Evolutionary conservation across 1,140 invertebrate genomes (phyloP).

Genomic region (Nylanderia fulva): DNA sequence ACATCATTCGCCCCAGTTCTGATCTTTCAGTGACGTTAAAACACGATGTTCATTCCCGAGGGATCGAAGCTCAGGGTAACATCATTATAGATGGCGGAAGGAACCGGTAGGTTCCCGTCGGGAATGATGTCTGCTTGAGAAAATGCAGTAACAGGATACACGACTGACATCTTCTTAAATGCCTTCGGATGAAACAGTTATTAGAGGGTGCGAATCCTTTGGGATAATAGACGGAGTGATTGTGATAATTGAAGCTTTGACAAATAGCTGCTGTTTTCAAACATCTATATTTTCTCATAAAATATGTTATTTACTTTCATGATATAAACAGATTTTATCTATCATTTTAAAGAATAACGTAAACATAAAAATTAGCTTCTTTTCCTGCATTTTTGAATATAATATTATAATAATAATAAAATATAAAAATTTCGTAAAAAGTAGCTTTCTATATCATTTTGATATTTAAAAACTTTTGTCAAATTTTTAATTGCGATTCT

Average conservation of each 20-base stretch:
- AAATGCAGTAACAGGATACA: constrained; percentile 44
- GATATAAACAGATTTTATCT: background rate
- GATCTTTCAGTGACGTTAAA: constrained; percentile 72
- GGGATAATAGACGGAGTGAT: background rate
- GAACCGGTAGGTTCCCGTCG: background rate
- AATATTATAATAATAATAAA: too few relatives aligned
- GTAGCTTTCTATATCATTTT: background rate
- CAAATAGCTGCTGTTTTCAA: background rate
- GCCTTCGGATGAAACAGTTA: constrained; percentile 28
- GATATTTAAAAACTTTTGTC: background rate
- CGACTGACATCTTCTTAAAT: constrained; percentile 64
- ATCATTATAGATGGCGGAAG: constrained; percentile 52
- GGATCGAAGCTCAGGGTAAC: constrained; percentile 47
- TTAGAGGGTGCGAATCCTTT: background rate
- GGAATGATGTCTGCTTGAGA: constrained; percentile 45
- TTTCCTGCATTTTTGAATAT: background rate
- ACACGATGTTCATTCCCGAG: constrained; percentile 62
- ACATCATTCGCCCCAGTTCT: constrained; percentile 71
- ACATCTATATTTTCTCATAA: background rate
- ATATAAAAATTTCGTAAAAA: background rate
- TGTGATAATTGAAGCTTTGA: constrained; percentile 21
- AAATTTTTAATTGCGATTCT: constrained; percentile 1
- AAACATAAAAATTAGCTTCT: background rate
- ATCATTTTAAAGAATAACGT: background rate
- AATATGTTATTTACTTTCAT: background rate